These are phyloP conservation scores for Aphelinus atriplicis DNA, from an alignment of 1,140 invertebrate species.

Conservation along the genomic window DNA sequence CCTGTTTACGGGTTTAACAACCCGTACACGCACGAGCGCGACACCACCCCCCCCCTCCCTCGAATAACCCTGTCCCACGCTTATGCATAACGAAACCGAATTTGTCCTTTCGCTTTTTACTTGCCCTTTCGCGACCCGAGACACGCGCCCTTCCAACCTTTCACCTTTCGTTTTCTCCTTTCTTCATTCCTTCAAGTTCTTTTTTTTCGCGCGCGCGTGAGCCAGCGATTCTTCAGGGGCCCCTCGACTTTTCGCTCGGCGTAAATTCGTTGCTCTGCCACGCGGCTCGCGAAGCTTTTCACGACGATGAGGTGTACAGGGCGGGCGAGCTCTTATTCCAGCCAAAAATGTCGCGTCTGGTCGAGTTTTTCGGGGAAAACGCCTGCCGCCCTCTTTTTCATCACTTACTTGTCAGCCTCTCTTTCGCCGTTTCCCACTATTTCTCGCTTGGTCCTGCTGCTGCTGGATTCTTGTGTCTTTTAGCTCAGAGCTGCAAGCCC, in stretches of 20 bases:
- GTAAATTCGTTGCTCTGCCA: slow-evolving; percentile 20
- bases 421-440: background rate
- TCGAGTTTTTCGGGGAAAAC: slow-evolving; percentile 7
- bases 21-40: no score
- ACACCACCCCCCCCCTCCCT: background rate
- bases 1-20: no score
- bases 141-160: no score
- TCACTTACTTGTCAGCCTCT: slow-evolving; percentile 13
- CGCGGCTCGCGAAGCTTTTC: slow-evolving; percentile 14
- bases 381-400: background rate
- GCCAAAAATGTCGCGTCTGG: slow-evolving; percentile 12
- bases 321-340: background rate
- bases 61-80: background rate
- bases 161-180: slow-evolving; percentile 10
- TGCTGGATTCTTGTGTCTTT: background rate
- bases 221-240: slow-evolving; percentile 21
- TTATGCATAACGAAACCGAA: no score
- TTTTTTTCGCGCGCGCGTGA: background rate
- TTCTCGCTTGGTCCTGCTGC: background rate
- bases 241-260: slow-evolving; percentile 12
- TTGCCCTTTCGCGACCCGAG: background rate
- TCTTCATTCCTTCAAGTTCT: background rate
- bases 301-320: background rate
- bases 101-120: slow-evolving; percentile 1
- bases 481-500: background rate